Evolutionary conservation across 2,113 vertebrate genomes (phyloP).

Genomic region (Balaeniceps rex): DNA sequence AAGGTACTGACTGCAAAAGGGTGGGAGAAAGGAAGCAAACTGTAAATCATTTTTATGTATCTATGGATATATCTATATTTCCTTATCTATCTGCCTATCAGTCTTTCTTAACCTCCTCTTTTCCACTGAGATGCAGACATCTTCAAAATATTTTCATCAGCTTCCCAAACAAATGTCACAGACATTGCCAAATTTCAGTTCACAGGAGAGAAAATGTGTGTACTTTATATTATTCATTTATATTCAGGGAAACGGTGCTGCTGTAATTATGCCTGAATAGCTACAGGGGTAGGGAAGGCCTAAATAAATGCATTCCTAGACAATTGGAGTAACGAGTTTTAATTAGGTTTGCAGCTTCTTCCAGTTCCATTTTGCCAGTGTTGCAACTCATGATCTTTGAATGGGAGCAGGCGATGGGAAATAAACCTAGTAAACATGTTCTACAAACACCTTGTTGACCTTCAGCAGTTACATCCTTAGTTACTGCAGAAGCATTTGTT

Average conservation of each 20-base stretch:
- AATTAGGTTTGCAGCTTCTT: constrained; percentile 13
- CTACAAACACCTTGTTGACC: neutral
- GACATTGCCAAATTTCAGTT: constrained; percentile 1
- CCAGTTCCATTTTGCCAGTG: neutral
- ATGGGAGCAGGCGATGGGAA: neutral
- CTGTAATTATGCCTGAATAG: constrained; percentile 18
- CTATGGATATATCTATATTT: neutral
- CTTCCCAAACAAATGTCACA: neutral
- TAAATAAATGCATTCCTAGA: constrained; percentile 17
- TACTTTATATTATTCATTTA: neutral
- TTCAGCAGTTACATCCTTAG: neutral
- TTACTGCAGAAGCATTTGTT: neutral
- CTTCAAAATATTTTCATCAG: neutral
- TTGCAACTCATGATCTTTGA: neutral
- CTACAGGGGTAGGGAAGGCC: neutral
- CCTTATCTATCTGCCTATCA: neutral
- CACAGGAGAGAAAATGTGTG: neutral
- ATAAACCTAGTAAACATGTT: neutral
- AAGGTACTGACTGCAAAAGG: neutral
- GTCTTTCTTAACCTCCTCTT: constrained; percentile 4
- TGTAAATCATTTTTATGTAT: neutral
- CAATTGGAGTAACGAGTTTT: neutral
- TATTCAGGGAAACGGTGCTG: neutral
- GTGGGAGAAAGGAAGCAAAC: neutral
- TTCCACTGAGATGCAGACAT: neutral